Base-by-base conservation (phyloP, 2,113 vertebrate species). In the Gallinago paraguaiae region DNA sequence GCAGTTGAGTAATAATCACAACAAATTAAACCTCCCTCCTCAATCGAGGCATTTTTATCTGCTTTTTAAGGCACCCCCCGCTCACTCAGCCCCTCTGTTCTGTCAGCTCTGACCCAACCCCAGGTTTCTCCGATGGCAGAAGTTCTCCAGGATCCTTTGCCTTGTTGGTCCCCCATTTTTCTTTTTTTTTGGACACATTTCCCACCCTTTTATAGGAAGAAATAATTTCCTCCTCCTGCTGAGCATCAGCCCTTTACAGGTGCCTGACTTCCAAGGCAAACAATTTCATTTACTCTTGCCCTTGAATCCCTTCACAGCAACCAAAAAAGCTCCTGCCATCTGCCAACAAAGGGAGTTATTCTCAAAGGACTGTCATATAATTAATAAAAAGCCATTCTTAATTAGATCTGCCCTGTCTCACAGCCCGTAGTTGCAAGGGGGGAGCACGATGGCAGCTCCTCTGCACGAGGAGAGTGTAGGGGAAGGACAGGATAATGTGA, bases 41-140 rank as follows among this genome's bases (percentile, higher is more conserved):
- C 46, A 11, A 22, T 22, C 46, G 10, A 46, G 46, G 46, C 46
- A 46, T 46, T 53, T 5, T 46, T 46, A 60, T 6, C 22, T 27
- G 57, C 35, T 37, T 39, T 51, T 50, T 17, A 17, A 63, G 48
- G 41, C 30, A n/a, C 45, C 41, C 41, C 33, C 2, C 19, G 1
- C 25, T 24, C 41, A 7, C 28, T 39, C 39, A 11, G 20, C 17
- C n/a, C 30, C 76, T 37, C 43, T 1, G 0, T 50, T 37, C 61
- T 16, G 14, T 22, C 50, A 7, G 25, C 27, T 48, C 15, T 17
- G 37, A 22, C 11, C 3, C 35, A 16, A 10, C 6, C 37, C 37
- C 7, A 16, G 22, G 22, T n/a, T 12, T 6, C 39, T 20, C 24
- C 1, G 0, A 3, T 1, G 50, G 48, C 69, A 3, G 43, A 4